Base-by-base conservation (phyloP, 2,113 vertebrate genomes). In the Sylvilagus bachmani region DNA sequence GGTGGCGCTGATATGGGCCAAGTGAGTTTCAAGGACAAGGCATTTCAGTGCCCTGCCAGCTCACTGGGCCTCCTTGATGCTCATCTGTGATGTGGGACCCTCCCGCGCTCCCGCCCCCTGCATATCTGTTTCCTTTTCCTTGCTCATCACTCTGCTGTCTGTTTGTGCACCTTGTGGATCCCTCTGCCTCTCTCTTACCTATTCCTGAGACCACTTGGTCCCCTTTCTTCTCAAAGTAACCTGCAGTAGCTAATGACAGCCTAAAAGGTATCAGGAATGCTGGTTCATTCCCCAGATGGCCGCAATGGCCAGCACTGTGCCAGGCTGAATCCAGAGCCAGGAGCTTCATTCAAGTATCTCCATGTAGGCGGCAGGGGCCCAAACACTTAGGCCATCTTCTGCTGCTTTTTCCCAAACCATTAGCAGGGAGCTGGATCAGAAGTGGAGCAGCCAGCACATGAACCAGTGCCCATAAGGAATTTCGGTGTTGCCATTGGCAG, bases 51-150 rank as follows among this genome's bases (percentile, higher is more conserved):
- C 66, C 10, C 25, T 12, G 27, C 22, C 22, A 38, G 1, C 2
- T 17, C 0, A 11, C 1, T 1, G 19, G 12, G 4, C 53, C 5
- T 44, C 27, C 71, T 17, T 1, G 13, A 22, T 69, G 10, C 22
- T 27, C 0, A 5, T 9, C 24, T 0, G 3, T 11, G n/a, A 5
- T 2, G 1, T 29, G 51, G 0, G 19, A 83, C 25, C 2, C 70
- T 31, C 33, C 55, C 5, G 27, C 3, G 2, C 21, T 12, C 19
- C 31, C 19, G 7, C 67, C 77, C 2, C 1, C 21, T n/a, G 78
- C 1, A 3, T 5, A 0, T 1, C 8, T 25, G 14, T 25, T 55
- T 27, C 10, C 21, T 17, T 8, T 3, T 3, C 21, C 6, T 24
- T 27, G 51, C 44, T 70, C 53, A 8, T 25, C 71, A n/a, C 10